phyloP scores from a whole-genome alignment of 2,113 vertebrate species.

The Sander lucioperca region DNA sequence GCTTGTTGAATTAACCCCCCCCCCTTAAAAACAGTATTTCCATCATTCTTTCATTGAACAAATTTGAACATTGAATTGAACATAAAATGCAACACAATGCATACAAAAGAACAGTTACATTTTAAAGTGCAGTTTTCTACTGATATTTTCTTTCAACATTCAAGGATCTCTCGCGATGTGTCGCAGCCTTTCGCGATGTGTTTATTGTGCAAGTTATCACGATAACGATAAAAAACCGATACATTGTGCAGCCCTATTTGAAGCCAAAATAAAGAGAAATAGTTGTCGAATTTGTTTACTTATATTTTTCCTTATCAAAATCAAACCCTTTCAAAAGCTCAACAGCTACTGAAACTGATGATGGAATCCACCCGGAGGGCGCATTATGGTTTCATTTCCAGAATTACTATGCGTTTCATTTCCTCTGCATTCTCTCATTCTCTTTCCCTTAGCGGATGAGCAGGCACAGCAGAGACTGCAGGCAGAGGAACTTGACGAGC shows the following conservation, averaged over 20 bases:
- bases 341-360: slow-evolving; percentile 4
- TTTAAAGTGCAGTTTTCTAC: too few relatives aligned
- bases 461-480: slow-evolving; percentile 89
- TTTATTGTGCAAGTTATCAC: too few relatives aligned
- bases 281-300: background rate
- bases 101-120: too few relatives aligned
- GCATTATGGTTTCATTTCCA: slow-evolving; percentile 24
- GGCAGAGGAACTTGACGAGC: slow-evolving; percentile 91
- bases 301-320: background rate
- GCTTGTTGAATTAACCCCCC: too few relatives aligned
- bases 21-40: too few relatives aligned
- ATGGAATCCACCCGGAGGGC: background rate
- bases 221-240: too few relatives aligned
- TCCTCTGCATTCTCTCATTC: background rate
- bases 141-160: too few relatives aligned
- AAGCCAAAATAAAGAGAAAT: background rate
- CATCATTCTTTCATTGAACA: too few relatives aligned
- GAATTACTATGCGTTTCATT: background rate
- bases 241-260: background rate
- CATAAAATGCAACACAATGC: too few relatives aligned
- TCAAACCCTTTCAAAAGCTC: slow-evolving; percentile 3
- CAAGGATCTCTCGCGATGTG: too few relatives aligned
- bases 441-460: slow-evolving; percentile 88
- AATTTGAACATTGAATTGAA: too few relatives aligned
- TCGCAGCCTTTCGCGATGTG: too few relatives aligned